A percentile compares a stretch with the other conserved stretches of the same genome.
phyloP scores from a whole-genome alignment of 1,140 invertebrate species.

The Bombus impatiens region DNA sequence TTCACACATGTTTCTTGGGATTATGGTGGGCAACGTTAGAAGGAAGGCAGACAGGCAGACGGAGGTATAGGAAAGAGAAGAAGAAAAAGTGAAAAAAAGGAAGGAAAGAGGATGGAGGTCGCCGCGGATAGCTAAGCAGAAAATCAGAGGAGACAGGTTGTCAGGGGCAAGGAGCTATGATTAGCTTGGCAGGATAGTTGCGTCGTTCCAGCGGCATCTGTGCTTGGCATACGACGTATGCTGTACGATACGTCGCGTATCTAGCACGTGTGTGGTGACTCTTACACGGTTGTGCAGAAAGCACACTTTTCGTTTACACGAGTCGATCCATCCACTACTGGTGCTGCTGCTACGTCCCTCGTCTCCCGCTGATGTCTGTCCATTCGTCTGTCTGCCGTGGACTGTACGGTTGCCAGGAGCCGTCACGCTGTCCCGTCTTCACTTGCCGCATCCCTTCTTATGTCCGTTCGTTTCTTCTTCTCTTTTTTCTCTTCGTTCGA shows the following conservation, averaged over 20 bases:
- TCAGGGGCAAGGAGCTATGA: constrained; percentile 80
- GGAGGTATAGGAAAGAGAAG: neutral
- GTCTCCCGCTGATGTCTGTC: constrained; percentile 62
- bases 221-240: constrained; percentile 71
- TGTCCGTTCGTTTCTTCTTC: neutral
- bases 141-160: constrained; percentile 83
- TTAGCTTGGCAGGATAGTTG: constrained; percentile 74
- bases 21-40: constrained; percentile 41
- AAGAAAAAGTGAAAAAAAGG: neutral
- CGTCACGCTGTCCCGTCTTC: constrained; percentile 82
- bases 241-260: constrained; percentile 51
- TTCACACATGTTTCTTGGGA: constrained; percentile 58
- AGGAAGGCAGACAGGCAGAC: neutral
- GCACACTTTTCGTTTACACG: constrained; percentile 41
- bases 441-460: constrained; percentile 64
- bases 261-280: constrained; percentile 76
- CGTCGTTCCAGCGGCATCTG: constrained; percentile 69
- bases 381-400: constrained; percentile 58
- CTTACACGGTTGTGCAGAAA: constrained; percentile 17
- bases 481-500: neutral
- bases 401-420: constrained; percentile 80
- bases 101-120: constrained; percentile 51
- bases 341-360: neutral
- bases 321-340: constrained; percentile 51
- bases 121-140: constrained; percentile 76